Percentiles rank a stretch among this genome's conserved stretches.
Evolutionary conservation across 2,797 vertebrate species (phyloP).

Genomic region (Enteromius viviparus): DNA sequence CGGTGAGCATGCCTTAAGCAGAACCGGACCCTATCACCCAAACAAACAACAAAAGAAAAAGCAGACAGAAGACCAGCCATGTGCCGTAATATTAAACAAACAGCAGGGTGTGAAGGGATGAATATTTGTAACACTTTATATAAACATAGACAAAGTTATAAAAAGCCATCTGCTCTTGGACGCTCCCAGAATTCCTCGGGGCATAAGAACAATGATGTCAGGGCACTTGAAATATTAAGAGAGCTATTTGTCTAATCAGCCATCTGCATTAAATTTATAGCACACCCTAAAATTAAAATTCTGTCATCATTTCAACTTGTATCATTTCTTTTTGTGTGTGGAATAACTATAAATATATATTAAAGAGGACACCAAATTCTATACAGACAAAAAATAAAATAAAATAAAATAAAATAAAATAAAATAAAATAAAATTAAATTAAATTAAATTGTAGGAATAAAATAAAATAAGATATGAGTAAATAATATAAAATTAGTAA

Average conservation of each 20-base stretch:
- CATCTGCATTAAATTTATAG: slow-evolving; percentile 11
- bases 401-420: too few relatives aligned
- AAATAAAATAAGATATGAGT: background rate
- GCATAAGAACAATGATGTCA: slow-evolving; percentile 44
- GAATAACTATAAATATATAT: background rate
- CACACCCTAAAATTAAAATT: background rate
- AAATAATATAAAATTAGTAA: background rate
- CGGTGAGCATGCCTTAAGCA: slow-evolving; percentile 56
- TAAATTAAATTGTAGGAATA: too few relatives aligned
- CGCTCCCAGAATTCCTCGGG: background rate
- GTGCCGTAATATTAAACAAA: slow-evolving; percentile 66
- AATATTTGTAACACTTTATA: slow-evolving; percentile 64
- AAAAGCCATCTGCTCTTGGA: slow-evolving; percentile 60
- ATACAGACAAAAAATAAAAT: background rate
- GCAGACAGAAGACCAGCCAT: slow-evolving; percentile 58
- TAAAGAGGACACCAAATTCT: background rate
- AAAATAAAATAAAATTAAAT: too few relatives aligned
- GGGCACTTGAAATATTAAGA: slow-evolving; percentile 46
- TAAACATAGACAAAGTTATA: slow-evolving; percentile 66
- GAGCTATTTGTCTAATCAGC: slow-evolving; percentile 36
- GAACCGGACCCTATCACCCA: slow-evolving; percentile 53
- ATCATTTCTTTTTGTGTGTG: background rate
- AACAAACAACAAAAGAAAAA: slow-evolving; percentile 57
- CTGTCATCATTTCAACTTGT: background rate
- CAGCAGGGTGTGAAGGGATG: slow-evolving; percentile 58